A percentile compares a stretch with the other conserved stretches of the same genome.
Evolutionary conservation across 2,797 vertebrate species (phyloP).

Genomic region (Sebastes cheni): DNA sequence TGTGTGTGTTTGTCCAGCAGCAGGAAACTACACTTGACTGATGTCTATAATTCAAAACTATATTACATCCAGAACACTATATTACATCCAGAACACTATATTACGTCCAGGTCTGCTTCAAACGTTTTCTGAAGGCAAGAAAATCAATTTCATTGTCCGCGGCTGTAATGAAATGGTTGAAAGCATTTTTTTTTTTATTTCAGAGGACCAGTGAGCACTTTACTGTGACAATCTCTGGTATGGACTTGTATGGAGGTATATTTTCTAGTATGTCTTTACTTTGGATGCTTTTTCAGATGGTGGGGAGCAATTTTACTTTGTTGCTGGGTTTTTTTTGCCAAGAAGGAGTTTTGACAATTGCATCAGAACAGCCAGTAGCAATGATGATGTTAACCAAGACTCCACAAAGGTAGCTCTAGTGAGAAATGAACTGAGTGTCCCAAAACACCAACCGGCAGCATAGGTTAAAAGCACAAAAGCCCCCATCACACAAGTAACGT

Average conservation of each 20-base stretch:
- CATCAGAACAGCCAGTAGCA: too few relatives aligned
- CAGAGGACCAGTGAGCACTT: background rate
- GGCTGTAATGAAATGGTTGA: constrained; percentile 26
- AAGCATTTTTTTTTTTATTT: constrained; percentile 29
- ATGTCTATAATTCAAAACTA: constrained; percentile 33
- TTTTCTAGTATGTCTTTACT: background rate
- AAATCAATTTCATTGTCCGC: constrained; percentile 41
- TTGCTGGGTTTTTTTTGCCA: background rate
- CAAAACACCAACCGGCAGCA: too few relatives aligned
- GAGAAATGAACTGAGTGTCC: too few relatives aligned
- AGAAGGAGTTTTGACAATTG: background rate
- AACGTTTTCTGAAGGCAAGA: constrained; percentile 7
- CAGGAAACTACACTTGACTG: constrained; percentile 18
- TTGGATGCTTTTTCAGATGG: background rate
- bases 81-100: constrained; percentile 20
- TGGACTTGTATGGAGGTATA: background rate
- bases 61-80: constrained; percentile 13
- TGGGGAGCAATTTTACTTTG: background rate
- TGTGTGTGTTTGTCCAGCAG: background rate
- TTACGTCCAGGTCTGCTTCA: constrained; percentile 18
- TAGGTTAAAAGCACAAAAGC: too few relatives aligned
- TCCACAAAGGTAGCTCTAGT: too few relatives aligned
- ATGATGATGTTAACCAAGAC: too few relatives aligned
- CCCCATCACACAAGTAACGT: too few relatives aligned
- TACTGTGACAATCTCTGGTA: background rate